Conservation (phyloP, 2,113 vertebrate species). For the Daboia siamensis region DNA sequence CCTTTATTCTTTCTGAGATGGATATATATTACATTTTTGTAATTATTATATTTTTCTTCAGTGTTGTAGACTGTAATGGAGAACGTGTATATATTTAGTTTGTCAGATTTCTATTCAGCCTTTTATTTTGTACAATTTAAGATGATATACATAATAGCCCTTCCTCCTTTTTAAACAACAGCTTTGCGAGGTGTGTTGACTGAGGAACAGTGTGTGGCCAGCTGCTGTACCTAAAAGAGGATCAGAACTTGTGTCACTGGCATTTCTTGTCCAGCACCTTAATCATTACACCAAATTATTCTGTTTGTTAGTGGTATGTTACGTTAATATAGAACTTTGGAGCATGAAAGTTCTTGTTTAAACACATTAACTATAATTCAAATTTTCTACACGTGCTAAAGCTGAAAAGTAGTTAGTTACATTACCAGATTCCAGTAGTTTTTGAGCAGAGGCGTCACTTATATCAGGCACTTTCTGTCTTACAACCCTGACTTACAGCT, state of each 20-base stretch:
- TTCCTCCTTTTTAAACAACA: background rate
- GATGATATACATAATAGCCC: background rate
- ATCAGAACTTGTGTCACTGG: background rate
- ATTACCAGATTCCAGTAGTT: background rate
- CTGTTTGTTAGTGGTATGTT: background rate
- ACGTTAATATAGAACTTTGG: background rate
- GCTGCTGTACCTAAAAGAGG: background rate
- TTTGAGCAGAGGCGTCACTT: background rate
- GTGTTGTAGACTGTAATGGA: background rate
- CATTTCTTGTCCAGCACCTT: background rate
- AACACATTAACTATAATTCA: background rate
- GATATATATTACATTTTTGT: background rate
- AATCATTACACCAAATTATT: background rate
- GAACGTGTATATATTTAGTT: background rate
- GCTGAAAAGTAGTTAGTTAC: background rate
- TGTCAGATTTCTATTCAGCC: background rate
- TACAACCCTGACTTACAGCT: background rate
- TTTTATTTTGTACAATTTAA: background rate
- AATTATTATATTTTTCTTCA: background rate
- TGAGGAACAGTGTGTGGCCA: background rate
- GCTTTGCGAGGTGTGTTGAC: background rate
- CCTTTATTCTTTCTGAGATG: background rate
- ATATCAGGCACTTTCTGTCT: background rate
- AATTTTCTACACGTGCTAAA: background rate
- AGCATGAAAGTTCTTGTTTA: too few species aligned